Conservation (phyloP, 2,888 invertebrate species). For the Raillietiella orientalis region DNA sequence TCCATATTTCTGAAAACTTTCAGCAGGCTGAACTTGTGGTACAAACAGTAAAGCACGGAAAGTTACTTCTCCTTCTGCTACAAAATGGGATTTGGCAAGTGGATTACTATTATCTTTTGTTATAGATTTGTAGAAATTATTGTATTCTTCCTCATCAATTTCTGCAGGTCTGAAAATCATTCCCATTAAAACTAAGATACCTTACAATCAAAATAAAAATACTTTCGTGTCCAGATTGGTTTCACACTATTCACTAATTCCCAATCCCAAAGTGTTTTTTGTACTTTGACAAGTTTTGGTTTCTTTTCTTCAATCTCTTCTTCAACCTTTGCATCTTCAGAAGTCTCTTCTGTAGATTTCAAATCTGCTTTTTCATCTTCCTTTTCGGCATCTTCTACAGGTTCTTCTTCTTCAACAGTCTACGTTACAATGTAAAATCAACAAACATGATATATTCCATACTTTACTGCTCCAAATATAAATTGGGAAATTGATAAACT, state of each 20-base stretch:
- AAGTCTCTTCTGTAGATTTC: slow-evolving; percentile 28
- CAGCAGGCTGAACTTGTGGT: slow-evolving; percentile 59
- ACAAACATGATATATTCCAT: slow-evolving; percentile 2
- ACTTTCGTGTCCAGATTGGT: slow-evolving; percentile 93
- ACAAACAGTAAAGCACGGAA: slow-evolving; percentile 88
- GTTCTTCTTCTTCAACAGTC: slow-evolving; percentile 22
- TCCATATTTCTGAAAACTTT: slow-evolving; percentile 84
- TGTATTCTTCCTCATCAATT: slow-evolving; percentile 60
- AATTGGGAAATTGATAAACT: slow-evolving; percentile 98
- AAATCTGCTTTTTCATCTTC: slow-evolving; percentile 18
- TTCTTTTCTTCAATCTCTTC: slow-evolving; percentile 23
- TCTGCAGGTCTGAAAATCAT: slow-evolving; percentile 23
- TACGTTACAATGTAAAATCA: slow-evolving; percentile 24
- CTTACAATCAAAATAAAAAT: slow-evolving; percentile 1
- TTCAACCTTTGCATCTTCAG: slow-evolving; percentile 13
- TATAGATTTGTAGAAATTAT: slow-evolving; percentile 74
- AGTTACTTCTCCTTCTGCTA: slow-evolving; percentile 96
- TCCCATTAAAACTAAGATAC: not conserved
- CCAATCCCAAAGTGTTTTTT: slow-evolving; percentile 97
- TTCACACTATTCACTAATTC: slow-evolving; percentile 80
- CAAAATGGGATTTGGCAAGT: slow-evolving; percentile 63
- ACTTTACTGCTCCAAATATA: slow-evolving; percentile 55
- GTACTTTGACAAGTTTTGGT: slow-evolving; percentile 53
- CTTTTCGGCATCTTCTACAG: slow-evolving; percentile 14
- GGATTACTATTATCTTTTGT: slow-evolving; percentile 64